Evolutionary conservation across 2,113 vertebrate species (phyloP), one percentile per base, ranked within the genome.

Genomic region (Solenodon paradoxus): DNA sequence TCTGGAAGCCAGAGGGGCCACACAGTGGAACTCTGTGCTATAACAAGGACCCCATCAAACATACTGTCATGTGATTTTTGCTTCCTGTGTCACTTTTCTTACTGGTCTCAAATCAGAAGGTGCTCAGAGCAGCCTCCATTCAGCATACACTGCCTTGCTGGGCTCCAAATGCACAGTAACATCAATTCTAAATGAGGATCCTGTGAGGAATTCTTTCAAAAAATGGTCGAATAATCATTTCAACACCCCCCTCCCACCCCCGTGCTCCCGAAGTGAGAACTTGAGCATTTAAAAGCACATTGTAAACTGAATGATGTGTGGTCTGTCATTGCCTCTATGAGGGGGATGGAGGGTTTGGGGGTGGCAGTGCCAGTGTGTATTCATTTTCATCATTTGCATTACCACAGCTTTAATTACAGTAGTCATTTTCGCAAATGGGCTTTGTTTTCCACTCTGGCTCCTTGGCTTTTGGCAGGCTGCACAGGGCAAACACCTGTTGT

Each of bases 401-500:
- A 69, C 61, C 24, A 5, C 88, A 77, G 74, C 42, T 95, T 97
- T 97, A 97, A 98, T 97, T 97, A 97, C 53, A 95, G 64, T 86
- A 79, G 93, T 96, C 96, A 88, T 93, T 97, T 96, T 94, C 40
- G 82, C 95, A 98, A 97, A 89, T 66, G 24, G 57, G 83, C 96
- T 97, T 96, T 97, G 92, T 97, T 97, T 97, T 94, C 91, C 82
- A 47, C 42, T 57, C 71, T 42, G 96, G 26, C 95, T 92, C 59
- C 40, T 45, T 96, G 93, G 87, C 89, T 85, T 95, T 96, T 98
- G 97, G 98, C 95, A 84, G 89, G 96, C 97, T 87, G 85, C 90
- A 96, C 96, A 0, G 94, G 98, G 97, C 97, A 97, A 96, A 97
- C 98, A 98, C 98, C 98, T 99, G 98, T 98, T 98, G 95, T 96